Evolutionary conservation across 2,113 vertebrate species (phyloP).

Genomic region (Protobothrops mucrosquamatus): DNA sequence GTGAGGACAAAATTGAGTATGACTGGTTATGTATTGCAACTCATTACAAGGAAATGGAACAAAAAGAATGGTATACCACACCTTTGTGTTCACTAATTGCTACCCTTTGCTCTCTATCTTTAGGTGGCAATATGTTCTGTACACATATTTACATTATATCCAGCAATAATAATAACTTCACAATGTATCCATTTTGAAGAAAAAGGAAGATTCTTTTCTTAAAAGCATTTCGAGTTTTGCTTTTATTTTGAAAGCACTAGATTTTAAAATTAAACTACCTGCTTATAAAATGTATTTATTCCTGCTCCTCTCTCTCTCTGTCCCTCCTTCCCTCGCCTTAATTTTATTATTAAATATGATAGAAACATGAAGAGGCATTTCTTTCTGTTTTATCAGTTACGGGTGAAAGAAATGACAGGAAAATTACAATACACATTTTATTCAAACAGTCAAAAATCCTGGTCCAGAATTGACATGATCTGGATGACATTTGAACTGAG

Average conservation of each 20-base stretch:
- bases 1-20: slow-evolving; percentile 51
- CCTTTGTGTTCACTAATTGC: slow-evolving; percentile 35
- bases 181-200: neutral
- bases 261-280: neutral
- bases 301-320: neutral
- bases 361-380: neutral
- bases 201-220: neutral
- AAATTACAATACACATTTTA: no score
- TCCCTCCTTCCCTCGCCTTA: neutral
- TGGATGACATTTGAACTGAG: no score
- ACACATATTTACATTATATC: neutral
- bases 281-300: neutral
- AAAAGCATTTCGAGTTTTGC: neutral
- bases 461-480: no score
- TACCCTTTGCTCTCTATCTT: slow-evolving; percentile 27
- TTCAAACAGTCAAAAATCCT: no score
- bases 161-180: neutral
- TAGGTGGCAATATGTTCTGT: slow-evolving; percentile 24
- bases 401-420: neutral
- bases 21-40: neutral
- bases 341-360: neutral
- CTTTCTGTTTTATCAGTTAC: neutral
- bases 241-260: neutral
- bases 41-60: slow-evolving; percentile 37
- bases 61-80: slow-evolving; percentile 52